These are phyloP conservation scores for Ictalurus furcatus DNA, from an alignment of 2,113 vertebrate species.

Conservation along the genomic window DNA sequence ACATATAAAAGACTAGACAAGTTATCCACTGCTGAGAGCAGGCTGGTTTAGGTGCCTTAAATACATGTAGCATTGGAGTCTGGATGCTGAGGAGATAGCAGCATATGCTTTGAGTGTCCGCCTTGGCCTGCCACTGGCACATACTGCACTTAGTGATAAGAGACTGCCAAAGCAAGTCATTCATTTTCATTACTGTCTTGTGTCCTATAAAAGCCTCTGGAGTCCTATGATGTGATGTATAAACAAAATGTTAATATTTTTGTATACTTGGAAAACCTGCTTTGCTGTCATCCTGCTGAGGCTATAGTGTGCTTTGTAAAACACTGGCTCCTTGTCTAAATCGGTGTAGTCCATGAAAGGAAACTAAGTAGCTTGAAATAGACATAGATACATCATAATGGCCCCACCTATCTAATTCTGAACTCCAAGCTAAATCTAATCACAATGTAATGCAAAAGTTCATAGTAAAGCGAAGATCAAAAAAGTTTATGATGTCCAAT, in stretches of 20 bases:
- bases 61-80: constrained; percentile 35
- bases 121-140: constrained; percentile 47
- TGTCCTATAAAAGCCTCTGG: constrained; percentile 32
- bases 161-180: constrained; percentile 54
- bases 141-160: constrained; percentile 66
- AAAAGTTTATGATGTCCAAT: no score
- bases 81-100: constrained; percentile 30
- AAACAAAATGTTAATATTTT: background rate
- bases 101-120: constrained; percentile 45
- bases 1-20: constrained; percentile 35
- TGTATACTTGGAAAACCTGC: background rate
- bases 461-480: no score
- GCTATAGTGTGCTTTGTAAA: background rate
- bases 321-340: background rate
- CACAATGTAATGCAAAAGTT: no score
- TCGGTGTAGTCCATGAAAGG: background rate
- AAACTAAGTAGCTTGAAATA: background rate
- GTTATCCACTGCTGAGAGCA: constrained; percentile 27
- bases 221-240: constrained; percentile 41
- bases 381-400: background rate
- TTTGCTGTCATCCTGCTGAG: background rate
- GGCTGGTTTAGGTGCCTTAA: constrained; percentile 5
- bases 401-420: background rate
- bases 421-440: background rate
- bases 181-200: constrained; percentile 52